Base-by-base conservation (phyloP, 2,888 invertebrate species). In the Quadroppia sp. region DNA sequence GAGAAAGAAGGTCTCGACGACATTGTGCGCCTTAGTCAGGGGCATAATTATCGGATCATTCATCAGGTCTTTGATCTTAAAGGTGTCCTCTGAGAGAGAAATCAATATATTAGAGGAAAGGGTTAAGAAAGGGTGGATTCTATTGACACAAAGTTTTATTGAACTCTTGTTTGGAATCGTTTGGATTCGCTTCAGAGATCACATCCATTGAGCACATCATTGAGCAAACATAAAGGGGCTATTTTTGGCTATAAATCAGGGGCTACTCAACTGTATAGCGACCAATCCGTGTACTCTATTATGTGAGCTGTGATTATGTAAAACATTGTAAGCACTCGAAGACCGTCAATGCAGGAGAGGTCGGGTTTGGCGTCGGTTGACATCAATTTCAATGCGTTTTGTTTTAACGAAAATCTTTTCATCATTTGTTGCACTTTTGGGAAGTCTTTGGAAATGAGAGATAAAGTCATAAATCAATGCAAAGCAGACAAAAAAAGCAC, bases 251-350 rank as follows among this genome's bases (percentile, higher is more conserved):
- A 48, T 48, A 17, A 17, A 48, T 13, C 17, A 13, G 45, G n/a
- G n/a, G n/a, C 1, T 2, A 59, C 28, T 28, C 15, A 9, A 67
- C 67, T 40, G 23, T 67, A 67, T 1, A 67, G 11, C 4, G 42
- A 23, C 42, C 40, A 67, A 20, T 42, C 40, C 3, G 67, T 75
- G 40, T 56, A 75, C 23, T 70, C 56, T 2, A 73, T 32, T 15
- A 71, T 61, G 36, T 77, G 77, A 13, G 75, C 77, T 1, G 75
- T 23, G 2, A 77, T 77, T 42, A 77, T 75, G 71, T 73, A 76
- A 15, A 30, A 40, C 45, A 77, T 76, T 13, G 75, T 77, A 11
- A 76, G 20, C 1, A 75, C 50, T 67, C 77, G 42, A 11, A 77
- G 23, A 17, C 77, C 77, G 40, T 77, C 61, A 11, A 77, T 13